Evolutionary conservation across 2,888 invertebrate genomes (phyloP).

Genomic region (Tholera decimalis): DNA sequence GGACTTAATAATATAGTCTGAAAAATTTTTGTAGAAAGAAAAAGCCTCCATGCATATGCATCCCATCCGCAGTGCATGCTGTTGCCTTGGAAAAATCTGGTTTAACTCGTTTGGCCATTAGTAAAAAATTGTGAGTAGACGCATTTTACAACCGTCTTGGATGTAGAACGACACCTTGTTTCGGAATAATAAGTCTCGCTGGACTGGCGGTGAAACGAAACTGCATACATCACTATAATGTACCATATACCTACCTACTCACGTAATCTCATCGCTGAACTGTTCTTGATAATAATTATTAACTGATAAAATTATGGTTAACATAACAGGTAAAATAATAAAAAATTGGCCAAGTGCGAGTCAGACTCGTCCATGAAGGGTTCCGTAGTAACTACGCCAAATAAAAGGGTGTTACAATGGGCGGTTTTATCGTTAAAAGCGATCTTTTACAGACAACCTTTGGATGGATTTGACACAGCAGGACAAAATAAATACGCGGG

Average conservation of each 20-base stretch:
- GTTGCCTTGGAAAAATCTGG: conserved; percentile 64
- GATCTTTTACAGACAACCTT: too few relatives aligned
- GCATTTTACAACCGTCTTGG: conserved; percentile 52
- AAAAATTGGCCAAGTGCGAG: too few relatives aligned
- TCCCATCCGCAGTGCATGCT: conserved; percentile 40
- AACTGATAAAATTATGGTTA: conserved; percentile 38
- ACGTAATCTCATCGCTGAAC: conserved; percentile 40
- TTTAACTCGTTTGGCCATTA: conserved; percentile 68
- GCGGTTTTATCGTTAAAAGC: too few relatives aligned
- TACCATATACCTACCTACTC: conserved; percentile 9
- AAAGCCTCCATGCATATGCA: conserved; percentile 26
- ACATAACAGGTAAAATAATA: conserved; percentile 8
- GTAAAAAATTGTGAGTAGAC: conserved; percentile 67
- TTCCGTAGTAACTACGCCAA: too few relatives aligned
- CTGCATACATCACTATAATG: conserved; percentile 18
- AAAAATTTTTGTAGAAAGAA: too few relatives aligned
- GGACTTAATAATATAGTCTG: too few relatives aligned
- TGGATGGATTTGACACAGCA: too few relatives aligned
- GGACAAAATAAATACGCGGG: too few relatives aligned
- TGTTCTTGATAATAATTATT: conserved; percentile 47
- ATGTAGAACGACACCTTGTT: conserved; percentile 58
- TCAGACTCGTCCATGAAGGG: too few relatives aligned
- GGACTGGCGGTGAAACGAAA: conserved; percentile 31
- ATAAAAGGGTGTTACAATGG: too few relatives aligned
- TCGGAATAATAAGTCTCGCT: conserved; percentile 36